phyloP scores from a whole-genome alignment of 2,888 invertebrate species.

The Hanleya hanleyi region DNA sequence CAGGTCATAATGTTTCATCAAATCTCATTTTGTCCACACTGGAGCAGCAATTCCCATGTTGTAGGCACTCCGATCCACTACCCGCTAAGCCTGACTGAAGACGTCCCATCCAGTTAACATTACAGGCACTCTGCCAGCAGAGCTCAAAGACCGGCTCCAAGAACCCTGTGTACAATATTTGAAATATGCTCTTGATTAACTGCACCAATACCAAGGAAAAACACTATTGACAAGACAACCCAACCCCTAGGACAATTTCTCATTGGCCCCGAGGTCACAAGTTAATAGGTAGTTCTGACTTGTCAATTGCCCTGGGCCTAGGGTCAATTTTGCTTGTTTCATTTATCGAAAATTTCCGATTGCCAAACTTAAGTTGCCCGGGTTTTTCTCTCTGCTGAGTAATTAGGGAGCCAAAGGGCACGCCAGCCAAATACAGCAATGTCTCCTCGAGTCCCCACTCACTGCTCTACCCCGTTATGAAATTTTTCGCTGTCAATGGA shows the following conservation, averaged over 20 bases:
- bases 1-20: no score
- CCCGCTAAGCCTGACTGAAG: background rate
- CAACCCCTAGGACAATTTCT: background rate
- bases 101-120: background rate
- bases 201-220: background rate
- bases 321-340: slow-evolving; percentile 8
- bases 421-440: background rate
- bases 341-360: slow-evolving; percentile 10
- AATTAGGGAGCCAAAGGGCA: slow-evolving; percentile 1
- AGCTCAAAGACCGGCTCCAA: background rate
- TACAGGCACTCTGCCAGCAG: background rate
- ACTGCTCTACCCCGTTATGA: background rate
- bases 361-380: background rate
- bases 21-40: no score
- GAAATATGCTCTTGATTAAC: slow-evolving; percentile 10
- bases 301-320: slow-evolving; percentile 3
- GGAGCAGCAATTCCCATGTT: no score
- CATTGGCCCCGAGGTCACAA: slow-evolving; percentile 6
- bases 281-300: slow-evolving; percentile 5
- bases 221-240: background rate
- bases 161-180: background rate
- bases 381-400: slow-evolving; percentile 1
- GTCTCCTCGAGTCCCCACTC: background rate
- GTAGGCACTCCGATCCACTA: no score
- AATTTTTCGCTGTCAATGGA: background rate